phyloP scores from a whole-genome alignment of 2,797 vertebrate species.

The Premnoplex brunnescens region DNA sequence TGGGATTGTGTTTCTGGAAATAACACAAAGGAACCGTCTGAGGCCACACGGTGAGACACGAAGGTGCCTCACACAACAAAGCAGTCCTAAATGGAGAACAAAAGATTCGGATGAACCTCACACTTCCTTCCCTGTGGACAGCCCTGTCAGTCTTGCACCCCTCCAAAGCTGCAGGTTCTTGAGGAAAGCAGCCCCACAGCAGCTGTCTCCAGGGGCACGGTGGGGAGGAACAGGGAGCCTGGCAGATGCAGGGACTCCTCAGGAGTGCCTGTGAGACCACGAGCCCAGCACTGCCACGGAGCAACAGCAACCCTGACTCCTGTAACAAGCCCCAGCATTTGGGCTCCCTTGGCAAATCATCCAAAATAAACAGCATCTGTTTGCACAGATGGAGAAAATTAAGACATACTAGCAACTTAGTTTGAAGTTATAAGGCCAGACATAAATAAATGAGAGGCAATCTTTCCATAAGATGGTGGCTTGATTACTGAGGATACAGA shows the following conservation, averaged over 20 bases:
- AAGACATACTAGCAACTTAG: constrained; percentile 56
- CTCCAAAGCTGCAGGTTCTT: neutral
- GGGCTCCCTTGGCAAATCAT: constrained; percentile 62
- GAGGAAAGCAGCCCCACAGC: neutral
- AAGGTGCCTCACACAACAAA: neutral
- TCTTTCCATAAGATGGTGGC: constrained; percentile 60
- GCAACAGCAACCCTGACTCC: constrained; percentile 28
- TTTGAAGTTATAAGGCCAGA: constrained; percentile 65
- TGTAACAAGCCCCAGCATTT: constrained; percentile 34
- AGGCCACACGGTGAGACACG: neutral
- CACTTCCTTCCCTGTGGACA: accelerated
- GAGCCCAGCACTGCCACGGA: neutral
- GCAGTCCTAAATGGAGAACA: accelerated
- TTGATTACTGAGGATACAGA: constrained; percentile 53
- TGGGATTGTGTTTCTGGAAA: neutral
- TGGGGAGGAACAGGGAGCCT: neutral
- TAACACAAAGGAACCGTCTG: accelerated
- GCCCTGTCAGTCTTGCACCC: accelerated
- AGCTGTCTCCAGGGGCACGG: accelerated
- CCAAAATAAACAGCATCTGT: constrained; percentile 70
- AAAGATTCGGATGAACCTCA: neutral
- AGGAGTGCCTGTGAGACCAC: neutral
- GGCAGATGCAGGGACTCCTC: neutral
- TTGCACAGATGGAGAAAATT: constrained; percentile 69
- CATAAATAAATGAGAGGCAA: constrained; percentile 66